Conservation (phyloP, 2,797 vertebrate species). For the Denticeps clupeoides region DNA sequence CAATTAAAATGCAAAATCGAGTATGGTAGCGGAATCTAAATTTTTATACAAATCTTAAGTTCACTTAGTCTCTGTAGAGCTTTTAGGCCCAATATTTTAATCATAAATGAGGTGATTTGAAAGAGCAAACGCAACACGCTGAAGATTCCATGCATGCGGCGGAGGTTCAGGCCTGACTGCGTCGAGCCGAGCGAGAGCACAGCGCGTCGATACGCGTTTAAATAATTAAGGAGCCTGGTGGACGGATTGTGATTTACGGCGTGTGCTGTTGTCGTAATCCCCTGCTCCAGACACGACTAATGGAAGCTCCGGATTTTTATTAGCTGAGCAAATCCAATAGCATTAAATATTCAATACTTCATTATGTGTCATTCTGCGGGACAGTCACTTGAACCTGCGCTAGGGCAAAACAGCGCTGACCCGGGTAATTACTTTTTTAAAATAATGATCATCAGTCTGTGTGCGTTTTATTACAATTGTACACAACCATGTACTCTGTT, state of each 20-base stretch:
- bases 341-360: constrained; percentile 68
- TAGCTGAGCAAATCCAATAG: constrained; percentile 60
- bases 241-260: constrained; percentile 52
- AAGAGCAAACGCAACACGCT: too few relatives aligned
- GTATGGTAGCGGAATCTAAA: too few relatives aligned
- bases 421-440: constrained; percentile 51
- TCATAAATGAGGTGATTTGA: too few relatives aligned
- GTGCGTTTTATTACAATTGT: constrained; percentile 7
- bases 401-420: constrained; percentile 40
- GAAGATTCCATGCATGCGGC: too few relatives aligned
- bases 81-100: too few relatives aligned
- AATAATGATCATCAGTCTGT: constrained; percentile 26
- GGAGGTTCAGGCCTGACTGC: too few relatives aligned
- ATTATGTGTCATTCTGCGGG: constrained; percentile 53
- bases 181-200: too few relatives aligned
- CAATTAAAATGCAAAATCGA: too few relatives aligned
- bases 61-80: too few relatives aligned
- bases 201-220: constrained; percentile 30
- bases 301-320: constrained; percentile 56
- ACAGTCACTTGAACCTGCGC: constrained; percentile 59
- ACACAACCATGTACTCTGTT: constrained; percentile 21
- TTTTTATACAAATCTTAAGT: too few relatives aligned
- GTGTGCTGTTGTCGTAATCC: constrained; percentile 39
- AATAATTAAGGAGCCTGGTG: constrained; percentile 39
- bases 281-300: constrained; percentile 49